A percentile compares a stretch with the other conserved stretches of the same genome.
These are phyloP conservation scores for Baccha elongata DNA, from an alignment of 2,888 invertebrate species.

Conservation along the genomic window DNA sequence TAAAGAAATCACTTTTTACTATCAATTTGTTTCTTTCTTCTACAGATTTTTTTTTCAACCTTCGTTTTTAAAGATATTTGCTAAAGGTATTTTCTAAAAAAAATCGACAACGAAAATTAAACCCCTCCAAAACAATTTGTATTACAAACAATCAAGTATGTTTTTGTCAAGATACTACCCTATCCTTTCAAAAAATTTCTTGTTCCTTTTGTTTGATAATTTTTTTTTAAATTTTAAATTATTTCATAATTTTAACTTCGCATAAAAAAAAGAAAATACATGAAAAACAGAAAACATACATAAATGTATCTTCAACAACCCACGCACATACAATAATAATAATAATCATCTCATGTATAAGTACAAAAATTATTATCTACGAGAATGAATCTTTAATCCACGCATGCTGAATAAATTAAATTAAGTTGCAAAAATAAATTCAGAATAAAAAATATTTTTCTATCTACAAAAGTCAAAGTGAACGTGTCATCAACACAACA, in stretches of 20 bases:
- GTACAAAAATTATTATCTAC: conserved; percentile 16
- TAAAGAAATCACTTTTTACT: too few relatives aligned
- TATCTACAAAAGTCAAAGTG: background rate
- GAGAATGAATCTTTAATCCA: conserved; percentile 51
- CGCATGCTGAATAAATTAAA: conserved; percentile 59
- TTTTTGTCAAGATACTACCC: too few relatives aligned
- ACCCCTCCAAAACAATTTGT: too few relatives aligned
- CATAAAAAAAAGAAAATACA: background rate
- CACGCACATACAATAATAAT: conserved; percentile 8
- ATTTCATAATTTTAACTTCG: conserved; percentile 47
- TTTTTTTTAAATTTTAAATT: conserved; percentile 21
- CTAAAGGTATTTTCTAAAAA: too few relatives aligned
- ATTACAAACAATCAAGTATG: too few relatives aligned
- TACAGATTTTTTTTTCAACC: too few relatives aligned
- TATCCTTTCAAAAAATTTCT: background rate
- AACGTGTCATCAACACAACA: background rate
- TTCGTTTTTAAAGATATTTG: too few relatives aligned
- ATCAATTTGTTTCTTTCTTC: too few relatives aligned
- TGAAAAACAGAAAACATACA: background rate
- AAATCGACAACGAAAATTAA: too few relatives aligned
- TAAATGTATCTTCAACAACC: conserved; percentile 27
- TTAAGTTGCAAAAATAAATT: conserved; percentile 38
- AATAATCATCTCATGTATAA: background rate
- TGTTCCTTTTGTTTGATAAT: background rate
- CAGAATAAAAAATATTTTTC: background rate